phyloP scores from a whole-genome alignment of 2,113 vertebrate species.

The Suricata suricatta region DNA sequence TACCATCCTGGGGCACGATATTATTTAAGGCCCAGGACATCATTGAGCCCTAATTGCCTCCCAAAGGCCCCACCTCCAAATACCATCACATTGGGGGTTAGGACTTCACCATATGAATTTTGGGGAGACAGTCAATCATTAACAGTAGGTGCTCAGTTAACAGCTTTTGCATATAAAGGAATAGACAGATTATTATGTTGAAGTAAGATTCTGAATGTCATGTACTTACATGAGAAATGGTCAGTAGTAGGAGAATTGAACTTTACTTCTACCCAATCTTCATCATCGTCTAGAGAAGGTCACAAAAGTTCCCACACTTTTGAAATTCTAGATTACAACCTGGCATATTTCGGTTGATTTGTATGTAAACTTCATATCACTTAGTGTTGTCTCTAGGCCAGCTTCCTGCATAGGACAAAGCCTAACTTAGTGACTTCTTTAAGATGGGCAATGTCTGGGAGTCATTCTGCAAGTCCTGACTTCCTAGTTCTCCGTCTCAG shows the following conservation, averaged over 20 bases:
- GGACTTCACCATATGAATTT: neutral
- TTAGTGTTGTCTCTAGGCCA: neutral
- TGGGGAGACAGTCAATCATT: neutral
- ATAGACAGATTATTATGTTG: neutral
- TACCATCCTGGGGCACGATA: neutral
- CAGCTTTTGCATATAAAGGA: neutral
- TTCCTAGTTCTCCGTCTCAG: neutral
- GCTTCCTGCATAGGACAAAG: neutral
- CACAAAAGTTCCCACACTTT: neutral
- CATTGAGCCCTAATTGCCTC: neutral
- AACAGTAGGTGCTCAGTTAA: neutral
- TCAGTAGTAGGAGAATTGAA: neutral
- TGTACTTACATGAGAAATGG: neutral
- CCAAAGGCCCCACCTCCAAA: neutral
- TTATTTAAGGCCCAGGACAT: too few species aligned
- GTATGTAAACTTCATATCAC: neutral
- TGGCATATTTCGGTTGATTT: neutral
- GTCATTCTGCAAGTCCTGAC: neutral
- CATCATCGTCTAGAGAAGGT: neutral
- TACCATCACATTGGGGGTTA: neutral
- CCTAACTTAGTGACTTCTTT: slow-evolving; percentile 11
- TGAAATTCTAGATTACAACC: neutral
- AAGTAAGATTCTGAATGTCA: neutral
- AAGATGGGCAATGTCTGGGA: neutral
- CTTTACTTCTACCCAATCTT: neutral